Conservation (phyloP, 2,888 invertebrate species). For the Seladonia tumulorum region DNA sequence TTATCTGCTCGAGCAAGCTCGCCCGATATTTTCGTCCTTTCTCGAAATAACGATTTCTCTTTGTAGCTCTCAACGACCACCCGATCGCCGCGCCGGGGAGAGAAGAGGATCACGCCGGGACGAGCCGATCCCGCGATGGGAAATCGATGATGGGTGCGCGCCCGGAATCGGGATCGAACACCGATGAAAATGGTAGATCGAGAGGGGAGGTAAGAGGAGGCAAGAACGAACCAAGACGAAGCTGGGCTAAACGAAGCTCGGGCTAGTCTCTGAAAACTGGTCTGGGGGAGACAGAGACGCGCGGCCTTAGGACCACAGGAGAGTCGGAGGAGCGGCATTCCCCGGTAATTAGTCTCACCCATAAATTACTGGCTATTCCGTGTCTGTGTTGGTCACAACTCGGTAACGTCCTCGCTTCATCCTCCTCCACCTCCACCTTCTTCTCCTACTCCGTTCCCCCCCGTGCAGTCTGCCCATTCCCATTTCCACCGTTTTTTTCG, state of each 20-base stretch:
- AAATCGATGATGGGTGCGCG: not conserved
- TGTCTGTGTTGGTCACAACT: constrained; percentile 78
- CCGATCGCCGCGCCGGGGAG: not conserved
- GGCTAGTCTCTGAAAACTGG: constrained; percentile 71
- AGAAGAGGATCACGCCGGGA: not conserved
- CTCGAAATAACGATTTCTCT: constrained; percentile 32
- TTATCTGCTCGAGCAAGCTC: constrained; percentile 65
- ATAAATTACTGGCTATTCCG: constrained; percentile 82
- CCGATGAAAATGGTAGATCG: constrained; percentile 36
- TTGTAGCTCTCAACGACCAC: not conserved
- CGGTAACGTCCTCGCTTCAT: constrained; percentile 60
- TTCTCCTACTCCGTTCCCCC: constrained; percentile 42
- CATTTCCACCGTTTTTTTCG: constrained; percentile 37
- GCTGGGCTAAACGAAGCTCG: constrained; percentile 57
- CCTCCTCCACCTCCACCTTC: not conserved
- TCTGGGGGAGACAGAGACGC: constrained; percentile 59
- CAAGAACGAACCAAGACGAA: constrained; percentile 41
- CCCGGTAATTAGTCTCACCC: constrained; percentile 83
- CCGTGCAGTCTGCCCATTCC: constrained; percentile 39
- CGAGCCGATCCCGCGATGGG: constrained; percentile 15
- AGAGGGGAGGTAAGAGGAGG: constrained; percentile 25
- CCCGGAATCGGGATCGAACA: not conserved
- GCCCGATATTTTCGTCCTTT: constrained; percentile 39
- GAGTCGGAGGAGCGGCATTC: constrained; percentile 82
- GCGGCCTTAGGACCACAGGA: constrained; percentile 72